phyloP scores from a whole-genome alignment of 2,888 invertebrate species.

The Augiades crinisus region DNA sequence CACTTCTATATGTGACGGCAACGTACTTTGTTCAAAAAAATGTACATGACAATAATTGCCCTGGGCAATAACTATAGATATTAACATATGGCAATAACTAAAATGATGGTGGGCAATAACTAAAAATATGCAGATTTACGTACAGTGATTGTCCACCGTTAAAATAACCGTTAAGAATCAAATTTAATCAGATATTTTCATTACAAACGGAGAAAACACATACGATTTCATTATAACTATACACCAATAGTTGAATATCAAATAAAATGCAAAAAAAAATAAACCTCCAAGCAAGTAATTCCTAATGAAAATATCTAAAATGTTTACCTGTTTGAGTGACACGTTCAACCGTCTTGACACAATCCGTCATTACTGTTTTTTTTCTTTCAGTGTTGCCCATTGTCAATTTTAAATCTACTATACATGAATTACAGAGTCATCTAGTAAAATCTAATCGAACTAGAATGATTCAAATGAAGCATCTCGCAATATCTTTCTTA shows the following conservation, averaged over 20 bases:
- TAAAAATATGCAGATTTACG: neutral
- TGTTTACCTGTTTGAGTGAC: slow-evolving; percentile 3
- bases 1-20: slow-evolving; percentile 1
- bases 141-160: neutral
- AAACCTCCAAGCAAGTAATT: neutral
- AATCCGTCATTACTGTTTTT: neutral
- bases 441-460: neutral
- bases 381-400: too few relatives aligned
- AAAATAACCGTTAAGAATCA: neutral
- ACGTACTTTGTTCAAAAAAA: neutral
- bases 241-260: neutral
- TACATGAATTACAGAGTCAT: neutral
- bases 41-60: neutral
- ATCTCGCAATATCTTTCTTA: too few relatives aligned
- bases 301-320: neutral
- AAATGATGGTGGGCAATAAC: slow-evolving; percentile 1
- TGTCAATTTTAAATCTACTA: neutral
- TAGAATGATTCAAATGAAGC: neutral
- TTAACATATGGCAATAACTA: neutral
- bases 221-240: slow-evolving; percentile 2
- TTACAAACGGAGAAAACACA: neutral
- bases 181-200: neutral
- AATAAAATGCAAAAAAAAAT: slow-evolving; percentile 4
- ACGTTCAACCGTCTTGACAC: neutral
- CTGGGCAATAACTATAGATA: slow-evolving; percentile 6